A percentile compares a stretch with the other conserved stretches of the same genome.
These are phyloP conservation scores for Danaus plexippus DNA, from an alignment of 1,140 invertebrate genomes.

Conservation along the genomic window DNA sequence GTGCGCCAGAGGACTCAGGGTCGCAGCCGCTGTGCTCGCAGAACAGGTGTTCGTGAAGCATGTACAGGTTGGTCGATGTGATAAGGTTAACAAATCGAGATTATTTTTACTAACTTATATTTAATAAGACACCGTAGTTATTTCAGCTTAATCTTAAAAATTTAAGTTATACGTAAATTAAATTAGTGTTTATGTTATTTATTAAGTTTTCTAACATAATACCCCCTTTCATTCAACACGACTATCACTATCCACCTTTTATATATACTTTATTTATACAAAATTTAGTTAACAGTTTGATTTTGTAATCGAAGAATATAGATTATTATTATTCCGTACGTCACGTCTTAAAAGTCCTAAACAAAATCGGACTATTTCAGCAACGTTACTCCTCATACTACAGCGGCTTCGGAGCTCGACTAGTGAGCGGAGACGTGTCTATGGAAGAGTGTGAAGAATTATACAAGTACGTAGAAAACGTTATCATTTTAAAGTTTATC, in stretches of 20 bases:
- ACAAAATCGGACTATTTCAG: conserved; percentile 24
- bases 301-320: no score
- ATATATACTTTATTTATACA: neutral
- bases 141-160: no score
- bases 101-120: no score
- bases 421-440: conserved; percentile 70
- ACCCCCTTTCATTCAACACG: no score
- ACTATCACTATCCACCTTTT: no score
- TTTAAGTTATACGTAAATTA: no score
- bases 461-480: conserved; percentile 37
- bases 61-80: conserved; percentile 51
- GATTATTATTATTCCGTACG: neutral
- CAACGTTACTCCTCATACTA: conserved; percentile 73
- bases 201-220: no score
- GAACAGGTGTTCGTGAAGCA: conserved; percentile 65
- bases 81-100: no score
- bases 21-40: conserved; percentile 69
- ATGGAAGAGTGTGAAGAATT: conserved; percentile 76
- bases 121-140: no score
- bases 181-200: no score
- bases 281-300: neutral
- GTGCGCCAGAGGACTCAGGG: conserved; percentile 72
- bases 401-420: conserved; percentile 73
- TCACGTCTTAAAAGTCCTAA: neutral
- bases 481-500: neutral